Evolutionary conservation across 2,888 invertebrate species (phyloP).

Genomic region (Cotesia congregata): DNA sequence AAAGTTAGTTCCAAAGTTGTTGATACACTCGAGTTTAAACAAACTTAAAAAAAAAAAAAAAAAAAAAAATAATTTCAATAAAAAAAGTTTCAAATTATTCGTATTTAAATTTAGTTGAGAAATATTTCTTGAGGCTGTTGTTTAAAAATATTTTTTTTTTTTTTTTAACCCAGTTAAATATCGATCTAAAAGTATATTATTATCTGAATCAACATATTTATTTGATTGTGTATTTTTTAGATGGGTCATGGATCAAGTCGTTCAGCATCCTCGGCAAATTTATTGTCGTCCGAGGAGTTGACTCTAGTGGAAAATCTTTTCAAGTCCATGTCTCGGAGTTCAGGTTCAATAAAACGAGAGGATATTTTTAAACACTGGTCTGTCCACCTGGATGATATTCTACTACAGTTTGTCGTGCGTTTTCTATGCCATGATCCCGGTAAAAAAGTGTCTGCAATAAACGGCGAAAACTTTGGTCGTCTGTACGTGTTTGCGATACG

Average conservation of each 20-base stretch:
- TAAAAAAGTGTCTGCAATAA: slow-evolving; percentile 62
- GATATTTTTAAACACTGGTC: slow-evolving; percentile 69
- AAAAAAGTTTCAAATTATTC: not conserved
- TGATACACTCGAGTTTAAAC: not conserved
- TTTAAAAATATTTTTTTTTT: not conserved
- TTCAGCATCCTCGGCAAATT: slow-evolving; percentile 64
- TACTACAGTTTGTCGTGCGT: slow-evolving; percentile 65
- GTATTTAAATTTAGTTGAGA: not conserved
- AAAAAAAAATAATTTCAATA: not conserved
- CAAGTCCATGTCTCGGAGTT: slow-evolving; percentile 68
- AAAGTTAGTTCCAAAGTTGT: not conserved
- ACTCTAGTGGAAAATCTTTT: slow-evolving; percentile 66
- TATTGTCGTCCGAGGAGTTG: slow-evolving; percentile 65
- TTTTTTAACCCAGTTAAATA: not conserved
- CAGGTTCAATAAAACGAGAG: slow-evolving; percentile 68
- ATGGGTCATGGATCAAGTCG: slow-evolving; percentile 68
- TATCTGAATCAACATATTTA: not conserved
- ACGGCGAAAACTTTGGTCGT: slow-evolving; percentile 66
- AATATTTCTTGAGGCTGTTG: not conserved
- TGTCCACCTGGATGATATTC: slow-evolving; percentile 62
- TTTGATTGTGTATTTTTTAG: slow-evolving; percentile 47
- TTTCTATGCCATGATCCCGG: slow-evolving; percentile 68
- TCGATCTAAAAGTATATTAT: slow-evolving; percentile 15
- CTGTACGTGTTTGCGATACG: slow-evolving; percentile 66
- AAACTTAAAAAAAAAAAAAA: not conserved